Percentiles rank a stretch among this genome's conserved stretches.
Conservation (phyloP, 2,888 invertebrate genomes). For the Osmoderma eremita region DNA sequence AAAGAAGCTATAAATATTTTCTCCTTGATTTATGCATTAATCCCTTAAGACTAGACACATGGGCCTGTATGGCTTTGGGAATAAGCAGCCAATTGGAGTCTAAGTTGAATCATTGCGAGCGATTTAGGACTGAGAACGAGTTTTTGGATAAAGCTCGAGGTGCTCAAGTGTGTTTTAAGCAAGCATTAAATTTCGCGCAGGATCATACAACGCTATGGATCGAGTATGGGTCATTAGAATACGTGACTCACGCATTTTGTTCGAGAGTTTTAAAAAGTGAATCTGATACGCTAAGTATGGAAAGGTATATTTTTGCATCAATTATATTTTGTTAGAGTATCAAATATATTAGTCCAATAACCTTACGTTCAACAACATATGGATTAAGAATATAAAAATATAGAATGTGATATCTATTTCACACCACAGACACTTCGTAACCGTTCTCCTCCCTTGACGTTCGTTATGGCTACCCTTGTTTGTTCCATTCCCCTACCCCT, state of each 20-base stretch:
- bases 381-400: too few relatives aligned
- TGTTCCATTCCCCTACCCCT: too few relatives aligned
- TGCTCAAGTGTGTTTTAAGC: conserved; percentile 82
- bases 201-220: conserved; percentile 84
- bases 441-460: too few relatives aligned
- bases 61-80: conserved; percentile 90
- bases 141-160: conserved; percentile 76
- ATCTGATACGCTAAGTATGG: conserved; percentile 78
- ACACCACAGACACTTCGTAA: too few relatives aligned
- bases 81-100: conserved; percentile 82
- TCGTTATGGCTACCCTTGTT: too few relatives aligned
- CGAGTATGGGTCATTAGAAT: conserved; percentile 91
- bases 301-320: conserved; percentile 61
- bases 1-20: conserved; percentile 80
- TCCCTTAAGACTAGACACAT: conserved; percentile 85
- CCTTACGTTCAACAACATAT: too few relatives aligned
- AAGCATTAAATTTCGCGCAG: conserved; percentile 79
- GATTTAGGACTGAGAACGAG: conserved; percentile 70
- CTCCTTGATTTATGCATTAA: conserved; percentile 84
- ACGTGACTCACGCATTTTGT: conserved; percentile 89
- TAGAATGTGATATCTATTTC: too few relatives aligned
- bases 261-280: conserved; percentile 87
- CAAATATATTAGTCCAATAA: too few relatives aligned
- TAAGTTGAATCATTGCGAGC: conserved; percentile 79
- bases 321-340: too few relatives aligned